A percentile compares a stretch with the other conserved stretches of the same genome.
Conservation (phyloP, 1,140 invertebrate species). For the Drosophila burlai region DNA sequence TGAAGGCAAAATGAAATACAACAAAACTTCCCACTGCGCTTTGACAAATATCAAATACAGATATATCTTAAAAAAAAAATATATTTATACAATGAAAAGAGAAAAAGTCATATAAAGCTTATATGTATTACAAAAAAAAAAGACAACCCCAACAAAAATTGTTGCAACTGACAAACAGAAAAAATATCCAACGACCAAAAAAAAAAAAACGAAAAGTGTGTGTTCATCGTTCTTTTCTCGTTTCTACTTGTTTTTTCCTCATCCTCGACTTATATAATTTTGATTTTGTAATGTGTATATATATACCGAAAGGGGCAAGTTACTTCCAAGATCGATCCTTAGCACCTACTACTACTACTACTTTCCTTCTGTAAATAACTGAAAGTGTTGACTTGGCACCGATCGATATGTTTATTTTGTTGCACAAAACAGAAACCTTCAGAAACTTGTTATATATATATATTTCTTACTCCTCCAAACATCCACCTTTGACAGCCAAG, state of each 20-base stretch:
- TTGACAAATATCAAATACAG: slow-evolving; percentile 71
- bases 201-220: slow-evolving; percentile 54
- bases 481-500: slow-evolving; percentile 34
- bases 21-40: slow-evolving; percentile 85
- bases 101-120: slow-evolving; percentile 74
- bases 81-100: slow-evolving; percentile 41
- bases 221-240: slow-evolving; percentile 30
- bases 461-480: slow-evolving; percentile 27
- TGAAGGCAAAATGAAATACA: slow-evolving; percentile 85
- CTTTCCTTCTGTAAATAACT: slow-evolving; percentile 43
- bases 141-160: slow-evolving; percentile 42
- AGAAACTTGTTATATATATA: slow-evolving; percentile 32
- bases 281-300: slow-evolving; percentile 29
- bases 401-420: slow-evolving; percentile 49
- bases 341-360: slow-evolving; percentile 26
- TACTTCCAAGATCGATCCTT: slow-evolving; percentile 47
- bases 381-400: slow-evolving; percentile 41
- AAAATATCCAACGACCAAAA: slow-evolving; percentile 62
- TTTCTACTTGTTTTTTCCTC: slow-evolving; percentile 41
- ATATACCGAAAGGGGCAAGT: slow-evolving; percentile 22
- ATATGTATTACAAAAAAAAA: slow-evolving; percentile 75
- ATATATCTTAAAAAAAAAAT: slow-evolving; percentile 37
- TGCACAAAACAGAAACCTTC: slow-evolving; percentile 40
- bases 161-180: slow-evolving; percentile 59
- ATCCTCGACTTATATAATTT: slow-evolving; percentile 47